Evolutionary conservation across 2,113 vertebrate genomes (phyloP).

Genomic region (Eptatretus burgeri): DNA sequence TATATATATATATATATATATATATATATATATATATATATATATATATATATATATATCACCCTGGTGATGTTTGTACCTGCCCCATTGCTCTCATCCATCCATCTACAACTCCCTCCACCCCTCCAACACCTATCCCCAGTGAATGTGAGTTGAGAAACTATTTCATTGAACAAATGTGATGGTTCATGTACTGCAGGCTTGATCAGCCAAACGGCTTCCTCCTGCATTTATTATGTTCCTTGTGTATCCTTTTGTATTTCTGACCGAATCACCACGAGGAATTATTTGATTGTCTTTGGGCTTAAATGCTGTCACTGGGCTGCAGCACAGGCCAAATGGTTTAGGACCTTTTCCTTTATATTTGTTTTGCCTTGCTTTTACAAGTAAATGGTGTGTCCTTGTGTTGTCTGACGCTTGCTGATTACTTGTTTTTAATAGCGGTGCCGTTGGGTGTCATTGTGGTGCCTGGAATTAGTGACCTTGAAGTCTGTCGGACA

Average conservation of each 20-base stretch:
- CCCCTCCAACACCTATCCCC: not conserved
- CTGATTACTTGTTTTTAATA: constrained; percentile 13
- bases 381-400: not conserved
- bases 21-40: too few relatives aligned
- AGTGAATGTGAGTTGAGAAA: too few relatives aligned
- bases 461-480: constrained; percentile 76
- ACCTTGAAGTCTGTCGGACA: constrained; percentile 82
- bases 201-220: too few relatives aligned
- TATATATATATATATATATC: too few relatives aligned
- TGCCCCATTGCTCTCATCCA: not conserved
- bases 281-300: not conserved
- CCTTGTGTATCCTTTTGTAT: too few relatives aligned
- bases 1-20: too few relatives aligned
- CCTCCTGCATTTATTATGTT: too few relatives aligned
- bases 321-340: constrained; percentile 10
- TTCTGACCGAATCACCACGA: too few relatives aligned
- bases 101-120: not conserved
- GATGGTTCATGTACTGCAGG: too few relatives aligned
- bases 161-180: too few relatives aligned
- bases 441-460: constrained; percentile 78
- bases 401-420: not conserved
- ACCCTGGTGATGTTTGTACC: not conserved
- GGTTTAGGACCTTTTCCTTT: constrained; percentile 7
- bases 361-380: not conserved
- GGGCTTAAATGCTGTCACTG: constrained; percentile 13